These are phyloP conservation scores for Anhinga anhinga DNA, from an alignment of 2,113 vertebrate species.

Conservation along the genomic window DNA sequence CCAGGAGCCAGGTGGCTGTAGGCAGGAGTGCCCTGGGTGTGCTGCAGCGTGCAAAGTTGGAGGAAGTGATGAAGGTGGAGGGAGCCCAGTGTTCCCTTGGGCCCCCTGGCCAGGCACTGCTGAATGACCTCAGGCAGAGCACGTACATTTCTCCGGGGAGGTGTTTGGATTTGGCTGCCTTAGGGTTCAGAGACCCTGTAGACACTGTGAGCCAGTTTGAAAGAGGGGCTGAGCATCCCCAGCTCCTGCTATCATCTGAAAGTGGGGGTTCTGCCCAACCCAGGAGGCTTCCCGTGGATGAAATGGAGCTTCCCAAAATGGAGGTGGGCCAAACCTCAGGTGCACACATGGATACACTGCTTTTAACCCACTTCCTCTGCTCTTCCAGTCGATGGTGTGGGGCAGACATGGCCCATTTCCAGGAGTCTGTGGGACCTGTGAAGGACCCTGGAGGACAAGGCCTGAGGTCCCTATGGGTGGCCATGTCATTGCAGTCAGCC, in stretches of 20 bases:
- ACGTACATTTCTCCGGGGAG: not conserved
- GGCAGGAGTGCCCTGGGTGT: not conserved
- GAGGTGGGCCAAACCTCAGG: not conserved
- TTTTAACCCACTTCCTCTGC: not conserved
- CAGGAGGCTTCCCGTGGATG: not conserved
- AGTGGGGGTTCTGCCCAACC: not conserved
- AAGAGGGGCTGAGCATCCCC: not conserved
- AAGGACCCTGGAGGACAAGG: not conserved
- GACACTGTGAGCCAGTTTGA: not conserved
- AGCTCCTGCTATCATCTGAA: not conserved
- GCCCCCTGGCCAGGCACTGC: not conserved
- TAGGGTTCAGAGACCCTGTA: not conserved
- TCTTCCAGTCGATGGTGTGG: fast-evolving
- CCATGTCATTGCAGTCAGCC: fast-evolving
- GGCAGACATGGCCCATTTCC: not conserved
- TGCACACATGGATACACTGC: not conserved
- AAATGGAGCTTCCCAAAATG: not conserved
- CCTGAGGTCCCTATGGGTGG: not conserved
- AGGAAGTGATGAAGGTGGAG: not conserved
- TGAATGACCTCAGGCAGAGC: not conserved
- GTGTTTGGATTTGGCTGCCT: not conserved
- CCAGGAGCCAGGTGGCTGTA: not conserved
- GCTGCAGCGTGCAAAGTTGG: not conserved
- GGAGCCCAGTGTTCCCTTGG: not conserved
- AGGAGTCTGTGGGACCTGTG: not conserved